Evolutionary conservation across 2,797 vertebrate genomes (phyloP).

Genomic region (Brotula barbata): DNA sequence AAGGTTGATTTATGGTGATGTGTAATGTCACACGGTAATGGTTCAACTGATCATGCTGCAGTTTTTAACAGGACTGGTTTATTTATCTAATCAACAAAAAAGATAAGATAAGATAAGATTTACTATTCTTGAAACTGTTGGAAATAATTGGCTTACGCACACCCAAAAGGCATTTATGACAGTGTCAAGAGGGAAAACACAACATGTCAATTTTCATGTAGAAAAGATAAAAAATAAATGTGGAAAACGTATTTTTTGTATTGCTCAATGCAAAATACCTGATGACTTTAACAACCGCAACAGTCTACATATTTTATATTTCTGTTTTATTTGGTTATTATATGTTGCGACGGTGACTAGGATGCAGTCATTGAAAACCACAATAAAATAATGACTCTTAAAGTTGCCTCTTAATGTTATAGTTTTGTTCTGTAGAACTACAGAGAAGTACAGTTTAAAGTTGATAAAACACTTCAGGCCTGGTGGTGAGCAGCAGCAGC

Average conservation of each 20-base stretch:
- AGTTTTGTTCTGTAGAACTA: neutral
- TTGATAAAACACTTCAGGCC: slow-evolving; percentile 16
- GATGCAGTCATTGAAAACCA: no score
- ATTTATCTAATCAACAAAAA: neutral
- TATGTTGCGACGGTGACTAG: no score
- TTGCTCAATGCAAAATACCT: no score
- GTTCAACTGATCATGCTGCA: slow-evolving; percentile 20
- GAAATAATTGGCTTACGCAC: no score
- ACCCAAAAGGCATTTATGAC: neutral
- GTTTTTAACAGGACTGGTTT: slow-evolving; percentile 19
- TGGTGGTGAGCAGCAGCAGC: neutral
- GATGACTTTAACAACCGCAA: no score
- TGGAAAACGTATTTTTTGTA: neutral
- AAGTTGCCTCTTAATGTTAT: no score
- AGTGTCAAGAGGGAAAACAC: neutral
- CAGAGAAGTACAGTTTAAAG: neutral
- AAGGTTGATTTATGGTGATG: neutral
- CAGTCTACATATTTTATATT: no score
- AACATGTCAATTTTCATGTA: neutral
- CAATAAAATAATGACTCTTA: no score
- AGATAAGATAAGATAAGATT: no score
- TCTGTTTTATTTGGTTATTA: no score
- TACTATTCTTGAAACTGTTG: no score
- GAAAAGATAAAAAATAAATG: neutral
- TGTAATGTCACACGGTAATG: slow-evolving; percentile 12